A percentile compares a stretch with the other conserved stretches of the same genome.
Conservation (phyloP, 2,888 invertebrate genomes). For the Melanargia galathea region DNA sequence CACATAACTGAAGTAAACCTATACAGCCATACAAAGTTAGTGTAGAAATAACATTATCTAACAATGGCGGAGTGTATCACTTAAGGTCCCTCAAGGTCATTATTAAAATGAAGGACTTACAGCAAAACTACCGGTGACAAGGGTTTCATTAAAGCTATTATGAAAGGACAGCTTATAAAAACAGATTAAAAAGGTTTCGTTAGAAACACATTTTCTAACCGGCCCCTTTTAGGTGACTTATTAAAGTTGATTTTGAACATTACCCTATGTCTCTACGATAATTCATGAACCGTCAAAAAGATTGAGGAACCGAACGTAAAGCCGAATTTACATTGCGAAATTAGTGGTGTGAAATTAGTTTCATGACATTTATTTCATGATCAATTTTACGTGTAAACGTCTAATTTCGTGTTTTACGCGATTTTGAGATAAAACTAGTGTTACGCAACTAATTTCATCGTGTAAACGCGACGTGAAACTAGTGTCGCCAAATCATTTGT, state of each 20-base stretch:
- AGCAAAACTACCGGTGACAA: slow-evolving; percentile 34
- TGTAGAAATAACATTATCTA: background rate
- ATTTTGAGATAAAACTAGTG: too few relatives aligned
- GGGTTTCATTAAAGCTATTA: slow-evolving; percentile 34
- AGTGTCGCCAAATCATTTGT: too few relatives aligned
- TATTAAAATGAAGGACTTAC: slow-evolving; percentile 16
- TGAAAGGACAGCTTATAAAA: slow-evolving; percentile 22
- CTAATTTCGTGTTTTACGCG: too few relatives aligned
- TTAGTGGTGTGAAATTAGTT: too few relatives aligned
- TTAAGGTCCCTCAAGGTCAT: slow-evolving; percentile 18
- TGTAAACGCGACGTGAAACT: too few relatives aligned
- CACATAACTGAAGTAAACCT: background rate
- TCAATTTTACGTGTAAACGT: too few relatives aligned
- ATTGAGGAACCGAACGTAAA: background rate
- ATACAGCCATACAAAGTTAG: background rate
- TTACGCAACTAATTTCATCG: too few relatives aligned
- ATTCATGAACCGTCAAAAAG: background rate
- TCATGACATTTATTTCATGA: too few relatives aligned
- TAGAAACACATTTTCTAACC: slow-evolving; percentile 9
- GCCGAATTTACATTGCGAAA: too few relatives aligned
- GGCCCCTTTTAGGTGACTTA: background rate
- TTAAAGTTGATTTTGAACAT: background rate
- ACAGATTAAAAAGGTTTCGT: slow-evolving; percentile 17
- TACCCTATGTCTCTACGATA: background rate
- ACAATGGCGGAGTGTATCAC: slow-evolving; percentile 16